A percentile compares a stretch with the other conserved stretches of the same genome.
Evolutionary conservation across 2,888 invertebrate species (phyloP).

Genomic region (Drosophila kuntzei): DNA sequence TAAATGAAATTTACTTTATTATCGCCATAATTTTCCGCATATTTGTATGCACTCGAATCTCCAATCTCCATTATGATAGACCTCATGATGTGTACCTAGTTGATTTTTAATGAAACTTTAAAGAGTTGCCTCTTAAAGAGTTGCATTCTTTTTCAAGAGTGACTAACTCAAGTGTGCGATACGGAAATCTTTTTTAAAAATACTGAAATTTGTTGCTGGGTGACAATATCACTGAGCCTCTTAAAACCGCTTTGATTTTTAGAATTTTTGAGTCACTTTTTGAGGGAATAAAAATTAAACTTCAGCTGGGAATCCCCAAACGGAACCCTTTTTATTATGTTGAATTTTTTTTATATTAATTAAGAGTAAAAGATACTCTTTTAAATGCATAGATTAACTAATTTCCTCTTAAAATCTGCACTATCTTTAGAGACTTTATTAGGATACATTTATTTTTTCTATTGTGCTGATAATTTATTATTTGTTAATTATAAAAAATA

Average conservation of each 20-base stretch:
- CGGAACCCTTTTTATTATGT: no score
- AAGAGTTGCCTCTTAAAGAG: constrained; percentile 27
- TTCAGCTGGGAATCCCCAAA: background rate
- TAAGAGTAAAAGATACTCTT: no score
- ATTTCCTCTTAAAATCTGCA: no score
- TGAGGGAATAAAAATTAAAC: background rate
- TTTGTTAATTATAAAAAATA: no score
- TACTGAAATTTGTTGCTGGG: background rate
- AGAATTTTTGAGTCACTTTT: background rate
- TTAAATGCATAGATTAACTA: no score
- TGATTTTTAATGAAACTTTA: constrained; percentile 54
- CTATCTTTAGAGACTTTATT: no score
- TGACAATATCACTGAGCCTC: background rate
- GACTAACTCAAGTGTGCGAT: constrained; percentile 15
- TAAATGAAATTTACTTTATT: constrained; percentile 71
- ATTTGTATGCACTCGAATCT: constrained; percentile 18
- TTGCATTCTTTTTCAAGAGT: background rate
- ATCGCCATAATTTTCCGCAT: constrained; percentile 50
- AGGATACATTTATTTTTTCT: no score
- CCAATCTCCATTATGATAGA: constrained; percentile 8
- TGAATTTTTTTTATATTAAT: no score
- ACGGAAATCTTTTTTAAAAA: background rate
- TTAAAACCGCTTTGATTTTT: background rate
- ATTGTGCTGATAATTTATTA: no score
- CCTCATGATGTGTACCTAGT: constrained; percentile 38